Base-by-base conservation (phyloP, 2,888 invertebrate species). In the Cheilosia impressa region DNA sequence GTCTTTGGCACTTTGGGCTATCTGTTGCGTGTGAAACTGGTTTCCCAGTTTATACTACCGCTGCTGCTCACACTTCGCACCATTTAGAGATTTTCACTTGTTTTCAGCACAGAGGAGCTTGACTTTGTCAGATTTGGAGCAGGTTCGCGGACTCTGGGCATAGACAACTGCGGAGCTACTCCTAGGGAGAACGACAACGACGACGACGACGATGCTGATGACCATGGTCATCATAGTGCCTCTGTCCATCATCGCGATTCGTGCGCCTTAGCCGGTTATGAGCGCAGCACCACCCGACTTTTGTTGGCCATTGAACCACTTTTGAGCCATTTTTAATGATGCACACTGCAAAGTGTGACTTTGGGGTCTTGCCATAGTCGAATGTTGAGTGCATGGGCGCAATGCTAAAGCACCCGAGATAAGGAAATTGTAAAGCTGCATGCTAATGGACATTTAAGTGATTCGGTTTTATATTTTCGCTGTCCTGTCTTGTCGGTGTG, bases 371-470 rank as follows among this genome's bases (percentile, higher is more conserved):
- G 22, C 34, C 10, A 43, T 13, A 31, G 22, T 45, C 5, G 41
- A 31, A 47, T 53, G 65, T 50, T 53, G 71, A 71, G 63, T 73
- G 81, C 68, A 63, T 55, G 41, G 31, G 65, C 76, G 65, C 76
- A 58, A 68, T 68, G 55, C 68, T 43, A 34, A 17, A 7, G 60
- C 76, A 60, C 52, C 4, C 10, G 15, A 77, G 85, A 85, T 85
- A 85, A 85, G 85, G 81, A 81, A 85, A 71, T 76, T 81, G 76
- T 84, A 69, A 76, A 66, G 65, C 66, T 71, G 85, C 47, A 81
- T 85, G 81, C 81, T 85, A 85, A 85, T 85, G 85, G 85, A 85
- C 81, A 81, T 77, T 85, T 85, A 85, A 85, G 85, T 85, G 85
- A 85, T 85, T 85, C 85, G 76, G 71, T 85, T 81, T 84, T 75